A percentile compares a stretch with the other conserved stretches of the same genome.
These are phyloP conservation scores for Ctenochaetus hawaiiensis DNA, from an alignment of 2,797 vertebrate genomes.

Conservation along the genomic window DNA sequence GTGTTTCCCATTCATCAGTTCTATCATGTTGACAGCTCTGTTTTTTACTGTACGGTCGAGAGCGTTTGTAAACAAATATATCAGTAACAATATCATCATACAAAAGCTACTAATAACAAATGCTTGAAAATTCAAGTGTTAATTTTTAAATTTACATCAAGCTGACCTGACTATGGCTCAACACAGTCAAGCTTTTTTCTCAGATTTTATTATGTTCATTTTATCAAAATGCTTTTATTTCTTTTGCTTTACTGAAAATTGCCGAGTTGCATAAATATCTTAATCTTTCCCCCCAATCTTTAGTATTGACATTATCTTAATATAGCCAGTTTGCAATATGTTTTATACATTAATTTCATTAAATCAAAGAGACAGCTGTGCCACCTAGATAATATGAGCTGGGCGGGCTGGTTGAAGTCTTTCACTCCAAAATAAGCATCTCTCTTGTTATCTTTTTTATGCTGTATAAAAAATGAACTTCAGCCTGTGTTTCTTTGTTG, in stretches of 20 bases:
- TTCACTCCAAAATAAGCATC: conserved; percentile 42
- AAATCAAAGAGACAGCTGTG: conserved; percentile 25
- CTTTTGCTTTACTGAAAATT: conserved; percentile 6
- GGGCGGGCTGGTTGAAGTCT: conserved; percentile 9
- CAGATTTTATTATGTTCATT: conserved; percentile 29
- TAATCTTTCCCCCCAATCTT: background rate
- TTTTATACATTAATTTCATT: conserved; percentile 30
- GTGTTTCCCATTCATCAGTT: background rate
- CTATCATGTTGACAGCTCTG: conserved; percentile 5
- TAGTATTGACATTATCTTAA: conserved; percentile 28
- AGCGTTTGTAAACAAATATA: background rate
- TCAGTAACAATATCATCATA: background rate
- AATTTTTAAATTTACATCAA: conserved; percentile 29
- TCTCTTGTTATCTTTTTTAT: conserved; percentile 19
- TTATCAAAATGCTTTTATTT: conserved; percentile 12
- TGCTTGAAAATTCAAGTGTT: conserved; percentile 25
- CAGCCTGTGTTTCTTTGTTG: conserved; percentile 23
- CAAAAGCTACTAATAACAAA: conserved; percentile 26
- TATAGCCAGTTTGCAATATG: conserved; percentile 25
- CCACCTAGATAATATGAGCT: conserved; percentile 15
- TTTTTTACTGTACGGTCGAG: conserved; percentile 28
- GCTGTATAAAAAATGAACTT: conserved; percentile 27
- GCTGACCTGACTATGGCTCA: conserved; percentile 29
- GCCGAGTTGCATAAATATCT: conserved; percentile 17
- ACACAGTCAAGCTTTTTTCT: conserved; percentile 27